Base-by-base conservation (phyloP, 2,888 invertebrate species). In the Cinara cedri region DNA sequence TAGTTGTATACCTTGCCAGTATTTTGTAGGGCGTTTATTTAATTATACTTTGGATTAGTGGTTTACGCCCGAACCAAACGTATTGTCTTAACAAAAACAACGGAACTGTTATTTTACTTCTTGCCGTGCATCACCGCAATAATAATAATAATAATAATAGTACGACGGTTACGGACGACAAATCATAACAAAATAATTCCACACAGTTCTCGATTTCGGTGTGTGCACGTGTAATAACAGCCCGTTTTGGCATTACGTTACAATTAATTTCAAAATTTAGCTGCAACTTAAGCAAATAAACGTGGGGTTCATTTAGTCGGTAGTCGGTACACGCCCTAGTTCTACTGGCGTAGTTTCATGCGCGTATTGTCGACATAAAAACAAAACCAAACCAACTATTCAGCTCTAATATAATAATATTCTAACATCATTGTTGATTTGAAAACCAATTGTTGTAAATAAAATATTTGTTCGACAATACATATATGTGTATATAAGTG, bases 71-170 rank as follows among this genome's bases (percentile, higher is more conserved):
- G 11, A 26, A 13, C n/a, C 24, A 42, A 26, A 68, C 34, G n/a
- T 26, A 16, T 26, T 13, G n/a, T 68, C n/a, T 68, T 16, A 49
- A 19, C 26, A 51, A 68, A 68, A n/a, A 68, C 51, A 51, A 63
- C 42, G 42, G 19, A 42, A 63, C 42, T 63, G 63, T 63, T 63
- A 42, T 62, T 9, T 63, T 63, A 63, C 11, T 21, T 63, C 42
- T 63, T 44, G 42, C 19, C 42, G 34, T 13, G 4, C n/a, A 11
- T 2, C 42, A 63, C 14, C 9, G 1, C 19, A 42, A 63, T 63
- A 2, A 63, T 63, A 63, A 13, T 63, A 2, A 63, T 63, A 63
- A 13, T 24, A 26, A 51, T 51, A 68, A 51, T n/a, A 1, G n/a
- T 0, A 11, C 34, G 34, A 3, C 34, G n/a, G 26, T 68, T 26